A percentile compares a stretch with the other conserved stretches of the same genome.
Conservation (phyloP, 2,113 vertebrate genomes). For the Morone chrysops region DNA sequence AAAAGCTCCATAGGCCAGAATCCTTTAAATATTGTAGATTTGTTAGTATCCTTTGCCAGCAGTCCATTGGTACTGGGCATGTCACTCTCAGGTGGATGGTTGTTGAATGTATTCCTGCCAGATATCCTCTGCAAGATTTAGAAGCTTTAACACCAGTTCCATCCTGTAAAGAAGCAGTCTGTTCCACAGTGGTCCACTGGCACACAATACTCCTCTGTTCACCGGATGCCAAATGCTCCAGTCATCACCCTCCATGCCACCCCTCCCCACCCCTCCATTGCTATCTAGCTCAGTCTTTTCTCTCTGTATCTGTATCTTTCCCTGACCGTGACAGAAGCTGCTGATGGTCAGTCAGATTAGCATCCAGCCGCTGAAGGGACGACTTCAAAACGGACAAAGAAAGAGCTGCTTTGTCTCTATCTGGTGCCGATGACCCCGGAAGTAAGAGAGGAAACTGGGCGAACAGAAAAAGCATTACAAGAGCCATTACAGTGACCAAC, state of each 20-base stretch:
- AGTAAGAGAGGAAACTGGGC: slow-evolving; percentile 54
- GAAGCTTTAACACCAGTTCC: slow-evolving; percentile 23
- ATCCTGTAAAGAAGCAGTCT: slow-evolving; percentile 27
- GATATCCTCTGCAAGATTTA: background rate
- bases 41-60: background rate
- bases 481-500: slow-evolving; percentile 12
- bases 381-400: slow-evolving; percentile 57
- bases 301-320: slow-evolving; percentile 50
- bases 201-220: slow-evolving; percentile 76
- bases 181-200: slow-evolving; percentile 32
- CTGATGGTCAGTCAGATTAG: slow-evolving; percentile 70
- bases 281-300: slow-evolving; percentile 45
- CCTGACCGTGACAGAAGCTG: slow-evolving; percentile 55
- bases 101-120: background rate
- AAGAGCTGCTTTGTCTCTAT: slow-evolving; percentile 68
- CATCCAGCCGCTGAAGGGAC: slow-evolving; percentile 44
- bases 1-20: background rate
- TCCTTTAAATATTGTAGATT: background rate
- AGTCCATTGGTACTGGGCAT: background rate
- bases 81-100: background rate
- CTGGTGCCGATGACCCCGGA: slow-evolving; percentile 42
- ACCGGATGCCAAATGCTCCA: slow-evolving; percentile 62
- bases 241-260: slow-evolving; percentile 58
- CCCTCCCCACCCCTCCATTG: slow-evolving; percentile 25
- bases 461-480: slow-evolving; percentile 14